Conservation (phyloP, 2,797 vertebrate species). For the Crypturellus tataupa region DNA sequence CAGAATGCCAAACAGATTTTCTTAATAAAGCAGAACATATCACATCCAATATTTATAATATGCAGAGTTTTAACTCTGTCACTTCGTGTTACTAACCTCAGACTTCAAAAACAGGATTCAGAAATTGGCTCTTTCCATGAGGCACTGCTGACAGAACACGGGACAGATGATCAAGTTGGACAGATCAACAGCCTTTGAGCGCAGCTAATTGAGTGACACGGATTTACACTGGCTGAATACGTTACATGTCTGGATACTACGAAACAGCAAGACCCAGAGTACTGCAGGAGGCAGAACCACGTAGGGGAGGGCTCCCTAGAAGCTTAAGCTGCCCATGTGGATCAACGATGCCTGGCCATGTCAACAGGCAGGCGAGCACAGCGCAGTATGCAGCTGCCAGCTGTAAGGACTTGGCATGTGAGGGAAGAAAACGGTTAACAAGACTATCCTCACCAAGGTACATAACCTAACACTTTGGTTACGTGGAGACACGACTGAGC, state of each 20-base stretch:
- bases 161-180: neutral
- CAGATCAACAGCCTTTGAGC: neutral
- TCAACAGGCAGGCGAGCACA: fast-evolving
- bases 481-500: neutral
- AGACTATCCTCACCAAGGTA: too few relatives aligned
- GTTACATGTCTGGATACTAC: neutral
- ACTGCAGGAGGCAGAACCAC: neutral
- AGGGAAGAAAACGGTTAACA: too few relatives aligned
- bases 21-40: conserved; percentile 20
- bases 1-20: conserved; percentile 50
- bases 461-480: neutral
- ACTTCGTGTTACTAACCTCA: neutral
- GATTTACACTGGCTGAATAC: neutral
- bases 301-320: fast-evolving
- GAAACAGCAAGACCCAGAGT: neutral
- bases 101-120: neutral
- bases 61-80: conserved; percentile 1
- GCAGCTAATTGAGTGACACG: neutral
- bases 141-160: neutral
- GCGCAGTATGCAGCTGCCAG: neutral
- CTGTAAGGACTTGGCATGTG: neutral
- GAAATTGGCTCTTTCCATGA: neutral
- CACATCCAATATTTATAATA: conserved; percentile 24
- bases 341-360: neutral
- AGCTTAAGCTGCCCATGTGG: neutral